A percentile compares a stretch with the other conserved stretches of the same genome.
These are phyloP conservation scores for Pelecanoides urinatrix DNA, from an alignment of 2,113 vertebrate genomes.

Conservation along the genomic window DNA sequence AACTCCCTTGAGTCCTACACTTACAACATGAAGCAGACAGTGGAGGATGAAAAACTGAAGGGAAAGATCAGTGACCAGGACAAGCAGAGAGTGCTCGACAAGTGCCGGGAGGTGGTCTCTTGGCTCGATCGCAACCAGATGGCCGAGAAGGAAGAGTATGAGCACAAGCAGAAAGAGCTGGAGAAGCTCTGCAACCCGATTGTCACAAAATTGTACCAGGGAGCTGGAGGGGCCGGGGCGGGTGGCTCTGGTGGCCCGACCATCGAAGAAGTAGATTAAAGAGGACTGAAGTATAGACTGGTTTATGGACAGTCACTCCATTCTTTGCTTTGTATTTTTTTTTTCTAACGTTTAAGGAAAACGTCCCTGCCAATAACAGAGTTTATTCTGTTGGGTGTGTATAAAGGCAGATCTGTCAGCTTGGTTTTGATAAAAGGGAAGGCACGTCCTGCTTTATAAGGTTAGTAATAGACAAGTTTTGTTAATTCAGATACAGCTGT, in stretches of 20 bases:
- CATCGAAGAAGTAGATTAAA: constrained; percentile 84
- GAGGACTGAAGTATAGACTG: constrained; percentile 29
- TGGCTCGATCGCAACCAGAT: constrained; percentile 84
- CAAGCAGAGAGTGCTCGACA: constrained; percentile 77
- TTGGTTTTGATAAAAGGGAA: constrained; percentile 69
- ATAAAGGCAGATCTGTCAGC: constrained; percentile 64
- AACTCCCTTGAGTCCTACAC: constrained; percentile 81
- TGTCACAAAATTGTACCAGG: constrained; percentile 81
- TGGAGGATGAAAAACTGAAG: constrained; percentile 82
- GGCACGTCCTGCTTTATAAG: constrained; percentile 69
- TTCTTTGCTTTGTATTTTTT: constrained; percentile 40
- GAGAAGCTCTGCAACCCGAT: constrained; percentile 84
- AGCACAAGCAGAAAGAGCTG: constrained; percentile 84
- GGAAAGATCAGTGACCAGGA: constrained; percentile 83
- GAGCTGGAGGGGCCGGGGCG: constrained; percentile 58
- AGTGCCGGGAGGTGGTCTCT: constrained; percentile 78
- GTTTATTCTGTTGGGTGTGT: constrained; percentile 64
- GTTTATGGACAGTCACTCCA: constrained; percentile 63
- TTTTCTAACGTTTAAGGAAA: constrained; percentile 67
- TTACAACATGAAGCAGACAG: constrained; percentile 81
- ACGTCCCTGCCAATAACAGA: constrained; percentile 64
- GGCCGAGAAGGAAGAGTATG: constrained; percentile 82
- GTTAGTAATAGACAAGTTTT: constrained; percentile 71
- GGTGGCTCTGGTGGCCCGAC: constrained; percentile 75
- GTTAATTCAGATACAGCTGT: constrained; percentile 56